Base-by-base conservation (phyloP, 2,888 invertebrate species). In the Polydrusus tereticollis region DNA sequence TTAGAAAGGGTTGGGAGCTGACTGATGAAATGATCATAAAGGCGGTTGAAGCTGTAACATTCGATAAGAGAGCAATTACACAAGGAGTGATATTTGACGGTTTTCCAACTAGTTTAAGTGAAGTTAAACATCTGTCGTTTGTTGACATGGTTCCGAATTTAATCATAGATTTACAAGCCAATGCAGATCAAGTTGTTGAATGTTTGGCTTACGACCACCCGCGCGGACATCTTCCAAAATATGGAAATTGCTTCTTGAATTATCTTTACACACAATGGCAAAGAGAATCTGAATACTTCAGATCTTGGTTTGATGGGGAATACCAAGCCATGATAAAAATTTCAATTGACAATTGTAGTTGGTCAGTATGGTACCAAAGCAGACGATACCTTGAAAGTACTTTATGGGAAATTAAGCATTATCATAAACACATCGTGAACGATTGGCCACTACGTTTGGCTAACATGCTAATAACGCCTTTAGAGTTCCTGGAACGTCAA, bases 1-100 rank as follows among this genome's bases (percentile, higher is more conserved):
- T 89, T 23, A 80, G 82, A 55, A 77, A 80, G 45, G 90, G 90
- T 10, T 81, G 86, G 75, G 82, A 83, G 69, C 79, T 88, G 36
- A 83, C 85, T 5, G 82, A 82, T 47, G 86, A 88, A 75, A 82
- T 87, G 72, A 80, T 89, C 18, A 85, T 88, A 33, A 86, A 86
- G 78, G 87, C 88, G 43, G 85, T 91, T 12, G 88, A 89, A 81
- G 87, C 87, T 47, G 83, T 86, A 38, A 82, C 86, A 38, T 86
- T 88, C 58, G 88, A 89, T 81, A 83, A 86, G 60, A 85, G 85
- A 62, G 83, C 86, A 8, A 78, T 84, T 2, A 87, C 88, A 1
- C 87, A 88, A 77, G 92, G 92, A n/a, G 86, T 87, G 78, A 82
- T 92, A 12, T 85, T 90, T 64, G 91, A 92, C 79, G 91, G 91